Percentiles rank a stretch among this genome's conserved stretches.
Conservation (phyloP, 2,888 invertebrate species). For the Drosophila formosana region DNA sequence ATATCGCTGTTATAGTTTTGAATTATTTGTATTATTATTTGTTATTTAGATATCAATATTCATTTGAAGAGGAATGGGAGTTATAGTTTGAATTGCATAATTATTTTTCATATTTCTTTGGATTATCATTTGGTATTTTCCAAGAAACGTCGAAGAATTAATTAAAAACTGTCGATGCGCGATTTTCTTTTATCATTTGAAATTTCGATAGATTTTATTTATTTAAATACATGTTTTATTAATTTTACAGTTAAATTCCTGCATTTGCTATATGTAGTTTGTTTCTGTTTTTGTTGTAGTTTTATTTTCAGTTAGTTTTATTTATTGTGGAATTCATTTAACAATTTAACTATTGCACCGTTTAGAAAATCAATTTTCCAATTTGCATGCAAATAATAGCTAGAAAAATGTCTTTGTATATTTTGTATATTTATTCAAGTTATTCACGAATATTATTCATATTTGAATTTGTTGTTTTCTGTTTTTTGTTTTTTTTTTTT, state of each 20-base stretch:
- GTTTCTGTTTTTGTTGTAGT: slow-evolving; percentile 41
- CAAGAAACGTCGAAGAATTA: too few species aligned
- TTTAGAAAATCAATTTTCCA: slow-evolving; percentile 51
- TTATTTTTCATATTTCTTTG: too few species aligned
- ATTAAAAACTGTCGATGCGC: not conserved
- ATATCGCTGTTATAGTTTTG: too few species aligned
- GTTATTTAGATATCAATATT: too few species aligned
- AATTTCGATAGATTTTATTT: slow-evolving; percentile 66
- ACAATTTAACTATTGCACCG: slow-evolving; percentile 77
- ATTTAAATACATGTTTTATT: slow-evolving; percentile 78
- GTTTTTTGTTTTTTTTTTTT: slow-evolving; percentile 25
- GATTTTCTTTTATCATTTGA: slow-evolving; percentile 47
- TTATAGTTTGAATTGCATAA: too few species aligned
- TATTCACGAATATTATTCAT: slow-evolving; percentile 45
- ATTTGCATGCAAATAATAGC: slow-evolving; percentile 59
- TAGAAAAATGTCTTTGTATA: slow-evolving; percentile 43
- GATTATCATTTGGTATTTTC: too few species aligned
- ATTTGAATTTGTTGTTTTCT: slow-evolving; percentile 7
- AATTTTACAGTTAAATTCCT: slow-evolving; percentile 77
- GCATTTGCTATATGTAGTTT: slow-evolving; percentile 79
- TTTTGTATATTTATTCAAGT: slow-evolving; percentile 37
- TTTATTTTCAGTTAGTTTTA: slow-evolving; percentile 20
- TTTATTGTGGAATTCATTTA: slow-evolving; percentile 69
- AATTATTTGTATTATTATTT: too few species aligned
- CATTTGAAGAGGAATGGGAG: too few species aligned